Evolutionary conservation across 2,797 vertebrate species (phyloP).

Genomic region (Muscicapa striata): DNA sequence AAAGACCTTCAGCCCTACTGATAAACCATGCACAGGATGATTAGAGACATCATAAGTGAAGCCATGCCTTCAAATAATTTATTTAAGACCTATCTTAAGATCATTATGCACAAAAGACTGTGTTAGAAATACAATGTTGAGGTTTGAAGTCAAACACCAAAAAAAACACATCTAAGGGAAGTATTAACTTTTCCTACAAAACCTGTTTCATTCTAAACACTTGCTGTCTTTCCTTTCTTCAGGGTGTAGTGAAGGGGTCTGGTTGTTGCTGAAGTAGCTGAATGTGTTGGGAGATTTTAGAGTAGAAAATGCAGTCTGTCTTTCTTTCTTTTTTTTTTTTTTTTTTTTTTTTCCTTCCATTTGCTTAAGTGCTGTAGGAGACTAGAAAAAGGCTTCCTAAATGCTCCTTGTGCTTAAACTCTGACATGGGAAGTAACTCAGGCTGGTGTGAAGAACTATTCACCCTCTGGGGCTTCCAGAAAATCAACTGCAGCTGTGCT

Average conservation of each 20-base stretch:
- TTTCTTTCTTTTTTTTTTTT: too few species aligned
- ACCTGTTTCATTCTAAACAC: not conserved
- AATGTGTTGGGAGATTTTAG: not conserved
- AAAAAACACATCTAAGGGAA: not conserved
- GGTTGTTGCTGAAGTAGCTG: not conserved
- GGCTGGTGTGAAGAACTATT: not conserved
- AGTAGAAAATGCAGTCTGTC: not conserved
- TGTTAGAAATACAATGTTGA: not conserved
- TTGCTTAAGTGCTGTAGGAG: not conserved
- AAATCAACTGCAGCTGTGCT: not conserved
- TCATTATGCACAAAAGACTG: not conserved
- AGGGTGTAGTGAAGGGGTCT: not conserved
- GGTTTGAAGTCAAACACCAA: not conserved
- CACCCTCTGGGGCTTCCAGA: not conserved
- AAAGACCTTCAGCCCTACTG: not conserved
- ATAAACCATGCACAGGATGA: not conserved
- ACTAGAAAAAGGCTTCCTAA: not conserved
- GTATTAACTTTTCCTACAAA: not conserved
- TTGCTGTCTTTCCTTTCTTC: conserved; percentile 7
- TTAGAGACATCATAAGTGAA: not conserved
- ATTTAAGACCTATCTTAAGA: not conserved
- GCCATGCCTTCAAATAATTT: not conserved
- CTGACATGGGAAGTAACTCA: not conserved
- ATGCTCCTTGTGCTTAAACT: not conserved
- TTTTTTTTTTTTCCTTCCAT: not conserved